Base-by-base conservation (phyloP, 2,888 invertebrate genomes). In the Clistopyga incitator region DNA sequence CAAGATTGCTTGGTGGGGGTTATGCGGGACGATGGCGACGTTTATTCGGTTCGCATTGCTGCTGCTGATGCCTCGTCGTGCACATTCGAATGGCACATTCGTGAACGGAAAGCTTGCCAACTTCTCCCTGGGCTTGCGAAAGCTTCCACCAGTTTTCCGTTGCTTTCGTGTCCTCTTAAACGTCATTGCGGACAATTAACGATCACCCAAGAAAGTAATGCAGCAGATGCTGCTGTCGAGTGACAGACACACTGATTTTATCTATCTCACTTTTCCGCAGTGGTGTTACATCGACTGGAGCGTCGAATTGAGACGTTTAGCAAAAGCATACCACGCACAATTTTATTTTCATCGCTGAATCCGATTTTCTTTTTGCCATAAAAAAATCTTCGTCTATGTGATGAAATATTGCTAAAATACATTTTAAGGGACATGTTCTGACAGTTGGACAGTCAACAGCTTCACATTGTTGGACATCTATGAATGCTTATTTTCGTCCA, bases 31-130 rank as follows among this genome's bases (percentile, higher is more conserved):
- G 54, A 64, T 65, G 61, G 64, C 23, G 71, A 65, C 81, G 76
- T 76, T 81, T 71, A 76, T 71, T 61, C 70, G 68, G 20, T 54
- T 76, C 45, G 76, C 38, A 18, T 42, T 50, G 38, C 64, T 71
- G 38, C 64, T 71, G 71, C 70, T 65, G 76, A 64, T 71, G 81
- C 56, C 59, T 71, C 70, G 64, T 65, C 81, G 34, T 47, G 64
- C 52, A 76, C 70, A 64, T 81, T 70, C 76, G 67, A 64, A 65
- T 56, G 64, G 45, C 75, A 45, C 59, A 65, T 75, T 52, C 75
- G 64, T 64, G 76, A 76, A 47, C 65, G 64, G 52, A 38, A 71
- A 54, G 70, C 76, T 81, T 76, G 81, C 81, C 81, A 81, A 76
- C 64, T 76, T 76, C 45, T 59, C 50, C 25, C 52, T 68, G 11